Evolutionary conservation across 2,888 invertebrate species (phyloP), one percentile per base, ranked within the genome.

Genomic region (Leptodirus hochenwartii): DNA sequence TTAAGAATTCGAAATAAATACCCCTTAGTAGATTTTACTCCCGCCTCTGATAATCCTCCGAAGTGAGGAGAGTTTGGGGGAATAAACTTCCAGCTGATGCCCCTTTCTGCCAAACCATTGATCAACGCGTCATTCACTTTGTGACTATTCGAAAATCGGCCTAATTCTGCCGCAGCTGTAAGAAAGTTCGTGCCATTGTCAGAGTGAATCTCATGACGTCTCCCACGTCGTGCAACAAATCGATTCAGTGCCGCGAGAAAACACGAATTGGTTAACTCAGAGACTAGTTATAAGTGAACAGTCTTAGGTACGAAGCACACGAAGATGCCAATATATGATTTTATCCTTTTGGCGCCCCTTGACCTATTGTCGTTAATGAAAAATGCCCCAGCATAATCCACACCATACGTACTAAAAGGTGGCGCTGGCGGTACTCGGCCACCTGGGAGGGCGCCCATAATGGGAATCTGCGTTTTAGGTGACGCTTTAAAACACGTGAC

Each of bases 381-480:
- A 8, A 34, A 14, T 4, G 32, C 33, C 1, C 38, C 37, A 2
- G 37, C 33, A 15, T 35, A 38, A 22, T 40, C 39, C 3, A 40
- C 31, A 9, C 39, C 39, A 3, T 22, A 27, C 4, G 17, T 14
- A 8, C 11, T 10, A 27, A 39, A 38, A 10, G 34, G 34, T n/a
- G 17, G 31, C 6, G 29, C 25, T 9, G 31, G 28, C 1, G 25
- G 22, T n/a, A 34, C 22, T n/a, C 43, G 29, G 4, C 27, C 22
- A 9, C 10, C 15, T 2, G 42, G 41, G n/a, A 43, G 28, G 27
- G 40, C 27, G 13, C 43, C 41, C 42, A 43, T 43, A 6, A 42
- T 13, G 31, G 40, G 41, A 16, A 28, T 28, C 4, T 28, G 20
- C 8, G n/a, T 8, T 13, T 22, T 11, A 9, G 37, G 31, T 10